Evolutionary conservation across 2,797 vertebrate species (phyloP).

Genomic region (Anguilla marmorata): DNA sequence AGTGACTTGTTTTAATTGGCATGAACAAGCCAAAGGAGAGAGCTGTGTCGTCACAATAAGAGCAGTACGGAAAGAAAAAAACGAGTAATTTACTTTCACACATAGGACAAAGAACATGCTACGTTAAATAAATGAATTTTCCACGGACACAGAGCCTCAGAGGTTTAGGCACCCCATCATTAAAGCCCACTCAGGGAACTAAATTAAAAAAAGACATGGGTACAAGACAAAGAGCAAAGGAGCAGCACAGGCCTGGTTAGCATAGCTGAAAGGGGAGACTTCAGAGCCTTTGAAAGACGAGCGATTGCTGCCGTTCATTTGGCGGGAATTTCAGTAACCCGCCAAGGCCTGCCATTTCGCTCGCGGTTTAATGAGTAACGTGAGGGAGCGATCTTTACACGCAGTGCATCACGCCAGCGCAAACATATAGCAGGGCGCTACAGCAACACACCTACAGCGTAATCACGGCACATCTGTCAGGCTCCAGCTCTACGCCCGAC

Average conservation of each 20-base stretch:
- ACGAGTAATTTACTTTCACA: neutral
- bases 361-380: constrained; percentile 40
- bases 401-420: constrained; percentile 47
- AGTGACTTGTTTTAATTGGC: neutral
- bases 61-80: neutral
- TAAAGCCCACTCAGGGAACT: neutral
- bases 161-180: neutral
- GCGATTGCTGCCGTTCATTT: no score
- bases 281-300: no score
- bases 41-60: neutral
- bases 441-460: constrained; percentile 63
- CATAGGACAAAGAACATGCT: neutral
- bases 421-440: constrained; percentile 54
- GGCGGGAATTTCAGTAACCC: neutral
- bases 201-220: no score
- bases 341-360: neutral
- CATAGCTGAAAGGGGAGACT: no score
- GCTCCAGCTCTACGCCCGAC: constrained; percentile 60
- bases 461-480: constrained; percentile 70
- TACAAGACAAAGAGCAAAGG: no score
- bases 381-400: constrained; percentile 60
- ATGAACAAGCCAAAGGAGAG: neutral
- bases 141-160: neutral
- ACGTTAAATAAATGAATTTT: neutral
- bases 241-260: no score